Evolutionary conservation across 1,140 invertebrate genomes (phyloP).

Genomic region (Drosophila suzukii): DNA sequence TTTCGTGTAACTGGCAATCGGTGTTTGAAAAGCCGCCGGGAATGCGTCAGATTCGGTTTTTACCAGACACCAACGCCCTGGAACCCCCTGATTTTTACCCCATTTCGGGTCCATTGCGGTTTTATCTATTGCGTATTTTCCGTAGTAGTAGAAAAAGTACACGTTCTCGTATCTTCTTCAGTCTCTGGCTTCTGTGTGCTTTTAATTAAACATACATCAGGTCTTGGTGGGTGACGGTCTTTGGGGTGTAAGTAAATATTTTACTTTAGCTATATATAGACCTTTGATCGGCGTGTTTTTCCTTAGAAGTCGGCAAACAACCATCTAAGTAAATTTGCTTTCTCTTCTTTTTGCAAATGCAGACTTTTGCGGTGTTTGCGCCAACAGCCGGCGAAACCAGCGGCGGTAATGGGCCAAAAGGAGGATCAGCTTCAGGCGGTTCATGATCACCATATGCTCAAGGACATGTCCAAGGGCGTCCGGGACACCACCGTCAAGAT

Average conservation of each 20-base stretch:
- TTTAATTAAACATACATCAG: slow-evolving; percentile 78
- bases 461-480: slow-evolving; percentile 57
- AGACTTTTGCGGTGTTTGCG: slow-evolving; percentile 82
- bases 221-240: slow-evolving; percentile 15
- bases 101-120: slow-evolving; percentile 23
- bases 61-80: slow-evolving; percentile 19
- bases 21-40: slow-evolving; percentile 4
- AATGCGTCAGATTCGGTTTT: slow-evolving; percentile 15
- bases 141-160: slow-evolving; percentile 5
- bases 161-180: slow-evolving; percentile 7
- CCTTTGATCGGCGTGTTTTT: slow-evolving; percentile 48
- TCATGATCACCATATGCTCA: slow-evolving; percentile 64
- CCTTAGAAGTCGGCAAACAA: slow-evolving; percentile 61
- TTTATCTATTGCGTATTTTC: slow-evolving; percentile 70
- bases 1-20: slow-evolving; percentile 18
- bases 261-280: slow-evolving; percentile 61
- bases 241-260: slow-evolving; percentile 67
- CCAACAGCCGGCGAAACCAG: slow-evolving; percentile 36
- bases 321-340: slow-evolving; percentile 62
- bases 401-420: slow-evolving; percentile 31
- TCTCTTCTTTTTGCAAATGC: slow-evolving; percentile 39
- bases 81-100: background rate
- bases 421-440: slow-evolving; percentile 60
- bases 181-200: slow-evolving; percentile 46
- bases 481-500: slow-evolving; percentile 87